phyloP scores from a whole-genome alignment of 2,888 invertebrate genomes.

The Lomographa bimaculata region DNA sequence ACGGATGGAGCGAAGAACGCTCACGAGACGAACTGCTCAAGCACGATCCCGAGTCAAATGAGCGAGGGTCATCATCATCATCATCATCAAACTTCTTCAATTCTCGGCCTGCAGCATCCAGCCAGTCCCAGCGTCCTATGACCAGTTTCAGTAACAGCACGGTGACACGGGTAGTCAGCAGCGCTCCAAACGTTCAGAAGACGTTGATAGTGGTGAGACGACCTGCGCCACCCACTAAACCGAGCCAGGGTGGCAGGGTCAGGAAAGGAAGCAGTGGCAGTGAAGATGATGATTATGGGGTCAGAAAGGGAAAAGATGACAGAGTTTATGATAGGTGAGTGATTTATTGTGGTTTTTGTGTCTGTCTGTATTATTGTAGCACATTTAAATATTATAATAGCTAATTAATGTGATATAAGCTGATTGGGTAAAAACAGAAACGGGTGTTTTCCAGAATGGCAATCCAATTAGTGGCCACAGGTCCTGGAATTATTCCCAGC shows the following conservation, averaged over 20 bases:
- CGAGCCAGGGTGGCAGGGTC: slow-evolving; percentile 63
- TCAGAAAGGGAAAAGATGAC: slow-evolving; percentile 84
- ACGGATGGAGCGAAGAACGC: slow-evolving; percentile 82
- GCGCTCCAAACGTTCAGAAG: slow-evolving; percentile 40
- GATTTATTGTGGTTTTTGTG: slow-evolving; percentile 2
- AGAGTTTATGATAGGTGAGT: slow-evolving; percentile 86
- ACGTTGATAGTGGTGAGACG: slow-evolving; percentile 43
- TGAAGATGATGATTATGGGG: slow-evolving; percentile 85
- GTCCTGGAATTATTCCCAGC: too few species aligned
- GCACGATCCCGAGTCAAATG: slow-evolving; percentile 73
- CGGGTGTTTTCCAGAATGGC: too few species aligned
- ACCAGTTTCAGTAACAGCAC: neutral
- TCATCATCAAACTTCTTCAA: slow-evolving; percentile 41
- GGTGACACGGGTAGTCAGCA: neutral
- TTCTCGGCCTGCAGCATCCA: slow-evolving; percentile 55
- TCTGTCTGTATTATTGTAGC: too few species aligned
- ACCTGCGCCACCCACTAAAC: slow-evolving; percentile 11
- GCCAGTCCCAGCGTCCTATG: slow-evolving; percentile 22
- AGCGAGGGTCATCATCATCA: slow-evolving; percentile 43
- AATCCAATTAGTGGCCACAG: too few species aligned
- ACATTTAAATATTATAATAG: too few species aligned
- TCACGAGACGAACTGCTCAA: slow-evolving; percentile 80
- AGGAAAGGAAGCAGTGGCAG: slow-evolving; percentile 80
- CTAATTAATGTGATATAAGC: too few species aligned
- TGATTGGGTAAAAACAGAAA: too few species aligned